Conservation (phyloP, 2,888 invertebrate genomes). For the Lepidochitona cinerea region DNA sequence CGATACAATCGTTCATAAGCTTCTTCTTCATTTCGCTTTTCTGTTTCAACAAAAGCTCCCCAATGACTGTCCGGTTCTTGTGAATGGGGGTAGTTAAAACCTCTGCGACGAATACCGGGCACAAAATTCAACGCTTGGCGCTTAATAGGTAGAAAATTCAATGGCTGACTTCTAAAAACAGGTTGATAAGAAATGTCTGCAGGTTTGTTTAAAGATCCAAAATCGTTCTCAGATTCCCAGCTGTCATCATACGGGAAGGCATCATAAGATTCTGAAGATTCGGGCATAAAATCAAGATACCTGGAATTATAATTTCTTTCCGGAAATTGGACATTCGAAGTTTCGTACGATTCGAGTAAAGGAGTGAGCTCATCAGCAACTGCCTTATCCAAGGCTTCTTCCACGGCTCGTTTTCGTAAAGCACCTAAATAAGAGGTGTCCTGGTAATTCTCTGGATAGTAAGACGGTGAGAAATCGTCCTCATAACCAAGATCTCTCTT, state of each 20-base stretch:
- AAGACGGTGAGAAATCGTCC: neutral
- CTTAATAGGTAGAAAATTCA: constrained; percentile 16
- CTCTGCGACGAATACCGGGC: constrained; percentile 25
- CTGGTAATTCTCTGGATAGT: neutral
- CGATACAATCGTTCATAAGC: constrained; percentile 33
- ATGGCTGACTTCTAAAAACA: neutral
- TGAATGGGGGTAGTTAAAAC: constrained; percentile 34
- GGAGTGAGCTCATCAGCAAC: neutral
- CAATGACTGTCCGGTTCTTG: constrained; percentile 36
- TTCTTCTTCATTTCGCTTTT: constrained; percentile 27
- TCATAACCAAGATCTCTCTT: constrained; percentile 2
- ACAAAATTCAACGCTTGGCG: constrained; percentile 28
- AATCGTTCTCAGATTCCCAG: neutral
- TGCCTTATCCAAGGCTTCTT: neutral
- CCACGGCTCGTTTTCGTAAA: neutral
- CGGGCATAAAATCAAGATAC: neutral
- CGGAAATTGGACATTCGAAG: neutral
- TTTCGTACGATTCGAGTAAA: neutral
- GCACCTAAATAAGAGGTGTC: neutral
- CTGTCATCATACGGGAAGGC: neutral
- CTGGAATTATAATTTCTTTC: neutral
- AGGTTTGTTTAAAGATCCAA: neutral
- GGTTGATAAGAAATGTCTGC: neutral
- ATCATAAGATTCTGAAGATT: neutral
- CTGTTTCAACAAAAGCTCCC: constrained; percentile 35